phyloP scores from a whole-genome alignment of 2,797 vertebrate genomes.

The Neomorphus geoffroyi region DNA sequence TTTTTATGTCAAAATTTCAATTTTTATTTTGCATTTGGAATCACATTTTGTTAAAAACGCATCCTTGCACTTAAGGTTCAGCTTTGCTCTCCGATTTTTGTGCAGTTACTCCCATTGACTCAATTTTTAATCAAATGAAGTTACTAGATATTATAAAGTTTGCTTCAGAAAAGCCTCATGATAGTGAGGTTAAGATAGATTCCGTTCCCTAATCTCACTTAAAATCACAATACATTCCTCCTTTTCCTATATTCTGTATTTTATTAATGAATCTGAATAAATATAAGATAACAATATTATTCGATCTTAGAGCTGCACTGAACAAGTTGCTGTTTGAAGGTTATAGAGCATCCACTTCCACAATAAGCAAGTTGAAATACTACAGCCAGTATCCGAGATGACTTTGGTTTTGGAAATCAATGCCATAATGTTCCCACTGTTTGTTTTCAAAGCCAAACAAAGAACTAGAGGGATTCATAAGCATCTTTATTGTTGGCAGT shows the following conservation, averaged over 20 bases:
- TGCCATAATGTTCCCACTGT: background rate
- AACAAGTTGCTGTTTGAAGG: background rate
- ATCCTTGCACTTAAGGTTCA: background rate
- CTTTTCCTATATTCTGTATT: background rate
- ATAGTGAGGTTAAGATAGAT: background rate
- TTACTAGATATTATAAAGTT: background rate
- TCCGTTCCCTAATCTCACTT: background rate
- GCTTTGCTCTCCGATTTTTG: background rate
- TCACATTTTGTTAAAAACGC: background rate
- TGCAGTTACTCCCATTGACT: background rate
- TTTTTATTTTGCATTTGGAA: slow-evolving; percentile 1
- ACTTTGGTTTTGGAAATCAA: background rate
- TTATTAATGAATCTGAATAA: background rate
- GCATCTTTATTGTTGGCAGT: background rate
- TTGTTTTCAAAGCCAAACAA: background rate
- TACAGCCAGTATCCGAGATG: background rate
- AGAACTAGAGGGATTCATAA: background rate
- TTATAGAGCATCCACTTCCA: background rate
- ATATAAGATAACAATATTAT: background rate
- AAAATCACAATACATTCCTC: background rate
- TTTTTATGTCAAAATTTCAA: background rate
- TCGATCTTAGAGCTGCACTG: background rate
- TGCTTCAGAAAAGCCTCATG: background rate
- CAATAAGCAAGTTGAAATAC: background rate
- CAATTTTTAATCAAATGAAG: rapidly evolving